Base-by-base conservation (phyloP, 2,797 vertebrate genomes). In the Garrulus glandarius region DNA sequence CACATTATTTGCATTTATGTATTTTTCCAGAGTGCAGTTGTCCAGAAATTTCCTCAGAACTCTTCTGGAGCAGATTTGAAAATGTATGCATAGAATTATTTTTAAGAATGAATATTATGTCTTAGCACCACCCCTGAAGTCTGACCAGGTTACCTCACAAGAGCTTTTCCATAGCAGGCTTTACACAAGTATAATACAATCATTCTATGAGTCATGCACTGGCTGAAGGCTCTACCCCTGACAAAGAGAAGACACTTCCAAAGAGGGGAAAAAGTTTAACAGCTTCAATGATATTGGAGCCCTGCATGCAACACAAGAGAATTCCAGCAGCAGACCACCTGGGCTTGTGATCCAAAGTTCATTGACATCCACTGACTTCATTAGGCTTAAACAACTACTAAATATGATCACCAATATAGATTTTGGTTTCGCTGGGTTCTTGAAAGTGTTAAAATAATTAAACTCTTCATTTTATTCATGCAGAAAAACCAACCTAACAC, bases 21-120 rank as follows among this genome's bases (percentile, higher is more conserved):
- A 37, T 65, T 90, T 92, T 84, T 72, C 55, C 79, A 43, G 80
- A 93, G 56, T 34, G 49, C 43, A 37, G 53, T 36, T 95, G 37
- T 72, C 71, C 87, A 92, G 70, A 92, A 89, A 84, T 37, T 49
- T 56, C 34, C 60, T 70, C 27, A 74, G 79, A 94, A 95, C 29
- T 50, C 46, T 47, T 7, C 16, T n/a, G 68, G 49, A 69, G 63
- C 55, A 55, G 49, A 69, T 76, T 50, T 24, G 61, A 92, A 92
- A 86, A 89, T 32, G 27, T 23, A 50, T 56, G 46, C 72, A 75
- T 1, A 49, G 57, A 36, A 71, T 71, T 88, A 79, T 92, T 92
- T 96, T 93, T 79, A 77, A 29, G 83, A 77, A 5, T 12, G 12
- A 43, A 6, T 20, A 43, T 87, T 76, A 36, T 1, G 9, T 80